These are phyloP conservation scores for Adela reaumurella DNA, from an alignment of 2,888 invertebrate species.

Conservation along the genomic window DNA sequence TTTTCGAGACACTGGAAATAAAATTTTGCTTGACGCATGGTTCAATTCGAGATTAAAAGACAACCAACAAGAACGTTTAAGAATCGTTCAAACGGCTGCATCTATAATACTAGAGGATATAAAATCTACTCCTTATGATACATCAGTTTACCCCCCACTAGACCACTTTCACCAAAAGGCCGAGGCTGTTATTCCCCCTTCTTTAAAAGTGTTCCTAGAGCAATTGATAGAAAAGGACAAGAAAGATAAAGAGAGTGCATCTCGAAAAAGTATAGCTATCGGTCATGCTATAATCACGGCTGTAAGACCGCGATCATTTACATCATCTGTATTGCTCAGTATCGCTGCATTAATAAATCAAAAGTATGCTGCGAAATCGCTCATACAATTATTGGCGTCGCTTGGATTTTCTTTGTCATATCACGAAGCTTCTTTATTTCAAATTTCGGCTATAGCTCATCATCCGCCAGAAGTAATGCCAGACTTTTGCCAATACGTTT, in stretches of 20 bases:
- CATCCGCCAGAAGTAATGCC: slow-evolving; percentile 2
- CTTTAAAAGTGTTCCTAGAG: slow-evolving; percentile 4
- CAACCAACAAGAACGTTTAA: slow-evolving; percentile 6
- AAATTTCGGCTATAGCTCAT: slow-evolving; percentile 2
- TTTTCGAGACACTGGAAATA: slow-evolving; percentile 1
- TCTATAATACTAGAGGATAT: slow-evolving; percentile 5
- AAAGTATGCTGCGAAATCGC: neutral
- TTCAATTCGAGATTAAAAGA: slow-evolving; percentile 2
- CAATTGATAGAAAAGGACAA: slow-evolving; percentile 8
- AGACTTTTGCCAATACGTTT: neutral
- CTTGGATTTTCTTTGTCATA: slow-evolving; percentile 1
- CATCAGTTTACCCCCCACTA: slow-evolving; percentile 6
- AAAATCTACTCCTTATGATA: slow-evolving; percentile 3
- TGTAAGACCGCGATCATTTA: slow-evolving; percentile 6
- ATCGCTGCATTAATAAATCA: slow-evolving; percentile 3
- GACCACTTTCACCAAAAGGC: slow-evolving; percentile 6
- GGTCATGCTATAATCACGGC: slow-evolving; percentile 6
- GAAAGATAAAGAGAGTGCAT: slow-evolving; percentile 3
- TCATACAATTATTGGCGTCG: neutral
- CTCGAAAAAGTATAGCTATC: slow-evolving; percentile 5
- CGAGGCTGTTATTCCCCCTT: slow-evolving; percentile 5
- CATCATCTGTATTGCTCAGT: slow-evolving; percentile 4
- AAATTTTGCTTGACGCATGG: slow-evolving; percentile 5
- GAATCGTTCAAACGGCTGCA: slow-evolving; percentile 3
- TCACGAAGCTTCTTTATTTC: slow-evolving; percentile 3